Percentiles rank a stretch among this genome's conserved stretches.
These are phyloP conservation scores for Tamandua tetradactyla DNA, from an alignment of 2,797 vertebrate species.

Conservation along the genomic window DNA sequence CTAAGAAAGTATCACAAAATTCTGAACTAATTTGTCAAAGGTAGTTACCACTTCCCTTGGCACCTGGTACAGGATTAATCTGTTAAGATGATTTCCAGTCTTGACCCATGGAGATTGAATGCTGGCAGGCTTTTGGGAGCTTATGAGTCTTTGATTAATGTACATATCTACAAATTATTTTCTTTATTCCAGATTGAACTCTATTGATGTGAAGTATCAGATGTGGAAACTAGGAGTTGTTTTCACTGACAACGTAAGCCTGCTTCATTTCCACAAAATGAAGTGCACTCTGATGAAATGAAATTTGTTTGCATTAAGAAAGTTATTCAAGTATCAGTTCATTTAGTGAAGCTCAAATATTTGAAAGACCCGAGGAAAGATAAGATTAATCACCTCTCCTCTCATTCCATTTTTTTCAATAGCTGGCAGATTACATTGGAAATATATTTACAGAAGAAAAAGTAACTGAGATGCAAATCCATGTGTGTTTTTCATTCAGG, in stretches of 20 bases:
- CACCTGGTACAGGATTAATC: background rate
- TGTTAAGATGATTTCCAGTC: background rate
- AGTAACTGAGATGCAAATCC: background rate
- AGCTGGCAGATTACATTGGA: background rate
- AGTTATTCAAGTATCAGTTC: background rate
- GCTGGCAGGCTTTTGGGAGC: background rate
- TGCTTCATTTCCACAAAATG: background rate
- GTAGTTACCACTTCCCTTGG: background rate
- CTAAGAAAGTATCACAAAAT: background rate
- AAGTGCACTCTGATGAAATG: rapidly evolving
- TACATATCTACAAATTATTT: background rate
- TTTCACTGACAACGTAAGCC: slow-evolving; percentile 96
- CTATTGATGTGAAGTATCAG: slow-evolving; percentile 97
- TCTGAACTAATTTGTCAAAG: background rate
- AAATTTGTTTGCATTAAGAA: background rate
- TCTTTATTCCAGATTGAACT: slow-evolving; percentile 90
- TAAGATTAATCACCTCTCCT: background rate
- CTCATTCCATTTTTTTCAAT: background rate
- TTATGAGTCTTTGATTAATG: background rate
- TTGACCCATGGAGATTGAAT: rapidly evolving
- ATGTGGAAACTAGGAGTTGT: slow-evolving; percentile 99
- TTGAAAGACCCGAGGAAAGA: background rate
- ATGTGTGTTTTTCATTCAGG: background rate
- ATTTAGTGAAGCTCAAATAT: background rate
- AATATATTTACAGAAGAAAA: background rate